Percentiles rank a stretch among this genome's conserved stretches.
Evolutionary conservation across 2,113 vertebrate species (phyloP).

Genomic region (Octodon degus): DNA sequence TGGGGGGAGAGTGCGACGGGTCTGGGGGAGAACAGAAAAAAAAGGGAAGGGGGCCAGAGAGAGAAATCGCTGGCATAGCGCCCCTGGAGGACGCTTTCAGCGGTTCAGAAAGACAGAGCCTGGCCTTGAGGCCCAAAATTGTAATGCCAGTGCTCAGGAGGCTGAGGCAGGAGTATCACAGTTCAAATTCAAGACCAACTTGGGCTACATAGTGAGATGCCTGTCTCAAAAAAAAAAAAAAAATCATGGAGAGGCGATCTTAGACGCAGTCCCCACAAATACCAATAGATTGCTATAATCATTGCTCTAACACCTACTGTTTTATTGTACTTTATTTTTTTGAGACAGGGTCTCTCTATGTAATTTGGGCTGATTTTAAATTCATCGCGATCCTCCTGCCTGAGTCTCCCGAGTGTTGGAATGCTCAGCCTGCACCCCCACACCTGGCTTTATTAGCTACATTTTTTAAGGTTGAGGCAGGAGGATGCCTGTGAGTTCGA

Average conservation of each 20-base stretch:
- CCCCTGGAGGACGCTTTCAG: neutral
- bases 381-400: neutral
- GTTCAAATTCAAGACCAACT: too few species aligned
- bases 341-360: neutral
- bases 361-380: neutral
- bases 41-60: neutral
- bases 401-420: neutral
- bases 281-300: rapidly evolving
- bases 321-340: neutral
- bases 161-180: neutral
- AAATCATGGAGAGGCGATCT: neutral
- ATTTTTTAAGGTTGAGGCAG: neutral
- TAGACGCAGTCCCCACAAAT: neutral
- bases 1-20: rapidly evolving
- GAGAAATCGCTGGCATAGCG: neutral
- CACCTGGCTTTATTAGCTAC: neutral
- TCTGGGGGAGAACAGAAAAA: neutral
- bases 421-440: neutral
- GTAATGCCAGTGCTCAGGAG: neutral
- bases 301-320: too few species aligned
- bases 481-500: neutral
- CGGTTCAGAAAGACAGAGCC: neutral
- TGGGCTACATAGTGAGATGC: neutral
- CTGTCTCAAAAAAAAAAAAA: neutral
- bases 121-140: neutral